A percentile compares a stretch with the other conserved stretches of the same genome.
Conservation (phyloP, 2,797 vertebrate species). For the Furcifer pardalis region DNA sequence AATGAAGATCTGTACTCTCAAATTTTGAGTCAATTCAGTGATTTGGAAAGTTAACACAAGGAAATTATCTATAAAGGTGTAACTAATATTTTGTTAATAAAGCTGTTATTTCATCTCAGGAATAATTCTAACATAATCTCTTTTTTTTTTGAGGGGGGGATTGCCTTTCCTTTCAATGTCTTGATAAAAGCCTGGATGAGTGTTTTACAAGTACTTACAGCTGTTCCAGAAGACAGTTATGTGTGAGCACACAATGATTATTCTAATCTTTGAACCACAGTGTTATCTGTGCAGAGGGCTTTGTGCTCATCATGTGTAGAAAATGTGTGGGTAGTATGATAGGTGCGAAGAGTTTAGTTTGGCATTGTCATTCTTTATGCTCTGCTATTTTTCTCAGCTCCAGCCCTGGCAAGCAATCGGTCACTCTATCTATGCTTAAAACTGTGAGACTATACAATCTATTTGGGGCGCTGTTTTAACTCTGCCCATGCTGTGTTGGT, state of each 20-base stretch:
- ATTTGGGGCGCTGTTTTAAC: constrained; percentile 49
- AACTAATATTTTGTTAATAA: constrained; percentile 37
- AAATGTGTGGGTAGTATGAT: constrained; percentile 81
- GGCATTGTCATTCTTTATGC: constrained; percentile 53
- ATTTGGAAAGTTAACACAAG: neutral
- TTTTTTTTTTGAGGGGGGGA: constrained; percentile 62
- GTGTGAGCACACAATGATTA: constrained; percentile 81
- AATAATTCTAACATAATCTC: constrained; percentile 67
- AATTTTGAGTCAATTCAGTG: neutral
- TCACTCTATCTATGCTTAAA: constrained; percentile 53
- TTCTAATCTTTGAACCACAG: constrained; percentile 81
- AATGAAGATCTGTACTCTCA: neutral
- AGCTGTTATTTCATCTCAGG: constrained; percentile 43
- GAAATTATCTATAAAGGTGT: neutral
- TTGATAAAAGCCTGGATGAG: constrained; percentile 78
- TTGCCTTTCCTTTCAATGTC: constrained; percentile 47
- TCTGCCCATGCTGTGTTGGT: constrained; percentile 30
- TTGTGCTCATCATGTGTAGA: constrained; percentile 76
- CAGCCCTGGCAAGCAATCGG: constrained; percentile 55
- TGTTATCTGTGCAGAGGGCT: constrained; percentile 79
- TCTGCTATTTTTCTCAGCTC: constrained; percentile 17
- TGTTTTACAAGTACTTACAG: constrained; percentile 72
- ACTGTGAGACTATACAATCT: constrained; percentile 41
- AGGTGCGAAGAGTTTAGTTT: constrained; percentile 23
- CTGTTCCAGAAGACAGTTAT: constrained; percentile 77